phyloP scores from a whole-genome alignment of 2,113 vertebrate species.

The Pterocles orientalis region DNA sequence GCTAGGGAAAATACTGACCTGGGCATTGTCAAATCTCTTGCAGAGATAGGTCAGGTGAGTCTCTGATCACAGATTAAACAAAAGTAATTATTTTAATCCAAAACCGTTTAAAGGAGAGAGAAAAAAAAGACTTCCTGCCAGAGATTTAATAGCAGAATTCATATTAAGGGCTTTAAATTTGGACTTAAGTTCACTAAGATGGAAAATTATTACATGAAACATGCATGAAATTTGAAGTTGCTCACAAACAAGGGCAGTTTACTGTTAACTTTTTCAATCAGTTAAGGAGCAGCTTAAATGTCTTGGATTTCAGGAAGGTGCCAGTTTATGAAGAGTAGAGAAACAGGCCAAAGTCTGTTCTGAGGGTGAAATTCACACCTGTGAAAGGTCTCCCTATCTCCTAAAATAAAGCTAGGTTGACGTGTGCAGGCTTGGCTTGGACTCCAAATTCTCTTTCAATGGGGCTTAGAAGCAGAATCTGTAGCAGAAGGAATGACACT shows the following conservation, averaged over 20 bases:
- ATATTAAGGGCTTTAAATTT: not conserved
- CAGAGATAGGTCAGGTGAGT: conserved; percentile 26
- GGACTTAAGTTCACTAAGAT: not conserved
- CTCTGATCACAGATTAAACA: not conserved
- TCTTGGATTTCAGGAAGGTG: not conserved
- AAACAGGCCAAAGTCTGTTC: not conserved
- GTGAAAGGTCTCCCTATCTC: not conserved
- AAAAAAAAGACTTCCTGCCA: not conserved
- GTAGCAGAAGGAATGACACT: not conserved
- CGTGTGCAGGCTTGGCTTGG: not conserved
- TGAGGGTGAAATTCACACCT: not conserved
- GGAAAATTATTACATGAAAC: not conserved
- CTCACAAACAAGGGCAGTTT: not conserved
- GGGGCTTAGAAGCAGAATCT: not conserved
- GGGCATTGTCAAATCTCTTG: not conserved
- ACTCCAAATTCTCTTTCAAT: not conserved
- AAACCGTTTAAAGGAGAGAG: not conserved
- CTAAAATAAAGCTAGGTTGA: not conserved
- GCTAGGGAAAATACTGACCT: not conserved
- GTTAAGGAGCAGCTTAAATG: not conserved
- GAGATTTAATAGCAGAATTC: conserved; percentile 1
- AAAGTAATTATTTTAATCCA: conserved; percentile 41
- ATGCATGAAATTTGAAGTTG: not conserved
- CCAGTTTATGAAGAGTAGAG: not conserved
- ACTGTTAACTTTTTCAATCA: not conserved